A percentile compares a stretch with the other conserved stretches of the same genome.
These are phyloP conservation scores for Puntigrus tetrazona DNA, from an alignment of 2,113 vertebrate genomes.

Conservation along the genomic window DNA sequence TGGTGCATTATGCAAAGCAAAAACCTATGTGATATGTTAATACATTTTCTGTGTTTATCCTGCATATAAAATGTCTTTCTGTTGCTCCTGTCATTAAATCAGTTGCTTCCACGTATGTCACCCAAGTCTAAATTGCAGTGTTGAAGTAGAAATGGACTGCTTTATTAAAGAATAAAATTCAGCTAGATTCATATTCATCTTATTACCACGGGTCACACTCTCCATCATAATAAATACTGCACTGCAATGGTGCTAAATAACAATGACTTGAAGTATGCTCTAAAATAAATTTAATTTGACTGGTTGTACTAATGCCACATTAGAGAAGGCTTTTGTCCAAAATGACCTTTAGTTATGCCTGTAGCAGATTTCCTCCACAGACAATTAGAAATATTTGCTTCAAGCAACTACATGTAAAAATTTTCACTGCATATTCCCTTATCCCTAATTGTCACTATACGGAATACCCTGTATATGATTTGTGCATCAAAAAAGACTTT, in stretches of 20 bases:
- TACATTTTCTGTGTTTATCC: no score
- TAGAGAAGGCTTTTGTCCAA: neutral
- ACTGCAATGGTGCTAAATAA: neutral
- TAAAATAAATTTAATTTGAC: conserved; percentile 3
- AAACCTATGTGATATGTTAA: no score
- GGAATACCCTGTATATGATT: no score
- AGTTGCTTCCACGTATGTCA: neutral
- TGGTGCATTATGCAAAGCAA: no score
- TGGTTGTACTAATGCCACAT: conserved; percentile 14
- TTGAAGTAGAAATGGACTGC: neutral
- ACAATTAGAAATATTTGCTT: neutral
- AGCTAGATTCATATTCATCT: neutral
- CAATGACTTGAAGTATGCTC: neutral
- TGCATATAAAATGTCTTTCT: no score
- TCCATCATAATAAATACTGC: neutral
- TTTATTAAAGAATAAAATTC: no score
- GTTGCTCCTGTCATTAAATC: no score
- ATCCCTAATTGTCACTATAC: no score
- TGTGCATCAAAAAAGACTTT: no score
- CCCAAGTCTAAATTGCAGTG: neutral
- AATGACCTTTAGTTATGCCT: conserved; percentile 11
- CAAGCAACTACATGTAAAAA: no score
- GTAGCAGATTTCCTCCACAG: neutral
- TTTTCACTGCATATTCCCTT: neutral
- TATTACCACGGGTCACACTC: neutral